Conservation (phyloP, 2,888 invertebrate species). For the Villa cingulata region DNA sequence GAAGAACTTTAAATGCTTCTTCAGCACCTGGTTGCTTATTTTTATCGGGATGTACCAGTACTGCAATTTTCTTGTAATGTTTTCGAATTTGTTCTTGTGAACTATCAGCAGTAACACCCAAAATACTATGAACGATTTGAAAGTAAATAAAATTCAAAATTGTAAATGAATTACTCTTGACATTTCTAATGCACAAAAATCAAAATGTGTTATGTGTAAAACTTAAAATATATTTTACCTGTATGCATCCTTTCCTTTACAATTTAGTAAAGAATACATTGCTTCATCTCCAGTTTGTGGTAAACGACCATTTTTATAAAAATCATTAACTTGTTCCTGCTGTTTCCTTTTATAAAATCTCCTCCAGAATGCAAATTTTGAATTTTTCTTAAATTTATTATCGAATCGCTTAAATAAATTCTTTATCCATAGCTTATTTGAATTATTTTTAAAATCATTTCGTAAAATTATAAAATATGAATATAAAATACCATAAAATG, state of each 20-base stretch:
- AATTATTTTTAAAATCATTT: slow-evolving; percentile 31
- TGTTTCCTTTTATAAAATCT: slow-evolving; percentile 34
- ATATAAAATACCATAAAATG: slow-evolving; percentile 21
- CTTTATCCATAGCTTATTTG: slow-evolving; percentile 31
- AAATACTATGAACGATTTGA: slow-evolving; percentile 46
- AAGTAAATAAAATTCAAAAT: slow-evolving; percentile 2
- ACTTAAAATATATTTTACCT: slow-evolving; percentile 40
- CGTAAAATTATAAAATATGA: slow-evolving; percentile 26
- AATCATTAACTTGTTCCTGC: slow-evolving; percentile 29
- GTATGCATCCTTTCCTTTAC: slow-evolving; percentile 92
- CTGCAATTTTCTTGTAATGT: slow-evolving; percentile 86
- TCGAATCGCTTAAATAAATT: slow-evolving; percentile 30
- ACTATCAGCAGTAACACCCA: slow-evolving; percentile 76
- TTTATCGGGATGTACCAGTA: slow-evolving; percentile 92
- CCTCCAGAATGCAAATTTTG: slow-evolving; percentile 34
- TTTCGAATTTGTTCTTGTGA: slow-evolving; percentile 88
- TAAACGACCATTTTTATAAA: slow-evolving; percentile 38
- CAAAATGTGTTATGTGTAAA: neutral
- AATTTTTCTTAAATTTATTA: slow-evolving; percentile 29
- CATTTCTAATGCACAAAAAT: neutral
- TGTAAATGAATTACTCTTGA: neutral
- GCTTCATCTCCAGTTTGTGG: slow-evolving; percentile 89
- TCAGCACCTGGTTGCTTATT: slow-evolving; percentile 91
- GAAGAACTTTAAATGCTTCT: slow-evolving; percentile 90
- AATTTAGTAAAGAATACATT: slow-evolving; percentile 81